phyloP scores from a whole-genome alignment of 2,888 invertebrate species.

The Limnephilus rhombicus region DNA sequence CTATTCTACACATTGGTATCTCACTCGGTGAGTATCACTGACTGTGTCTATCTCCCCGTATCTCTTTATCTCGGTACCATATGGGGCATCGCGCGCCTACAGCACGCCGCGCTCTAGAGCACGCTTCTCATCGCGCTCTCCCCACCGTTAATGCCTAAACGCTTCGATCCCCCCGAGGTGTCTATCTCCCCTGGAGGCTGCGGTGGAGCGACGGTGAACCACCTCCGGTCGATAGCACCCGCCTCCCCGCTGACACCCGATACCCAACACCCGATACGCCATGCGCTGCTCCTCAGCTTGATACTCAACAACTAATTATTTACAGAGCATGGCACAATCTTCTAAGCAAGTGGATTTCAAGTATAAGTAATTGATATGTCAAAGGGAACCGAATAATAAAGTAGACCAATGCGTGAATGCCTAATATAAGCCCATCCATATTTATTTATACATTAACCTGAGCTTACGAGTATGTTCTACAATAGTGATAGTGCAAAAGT shows the following conservation, averaged over 20 bases:
- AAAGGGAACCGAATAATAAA: background rate
- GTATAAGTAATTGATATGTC: background rate
- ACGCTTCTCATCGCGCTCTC: background rate
- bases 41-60: background rate
- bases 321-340: background rate
- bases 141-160: background rate
- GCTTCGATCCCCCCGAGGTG: background rate
- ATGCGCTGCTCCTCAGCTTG: background rate
- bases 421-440: background rate
- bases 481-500: background rate
- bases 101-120: background rate
- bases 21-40: background rate
- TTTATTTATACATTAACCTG: background rate
- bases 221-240: background rate
- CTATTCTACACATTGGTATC: slow-evolving; percentile 75
- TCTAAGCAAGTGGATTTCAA: background rate
- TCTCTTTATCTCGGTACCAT: background rate
- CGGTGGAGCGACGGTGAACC: background rate
- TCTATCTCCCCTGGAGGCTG: background rate
- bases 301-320: background rate
- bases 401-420: background rate
- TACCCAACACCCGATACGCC: background rate
- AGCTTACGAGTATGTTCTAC: background rate
- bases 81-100: background rate
- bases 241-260: background rate